phyloP scores from a whole-genome alignment of 2,888 invertebrate genomes.

The Acanthosepion pharaonis region DNA sequence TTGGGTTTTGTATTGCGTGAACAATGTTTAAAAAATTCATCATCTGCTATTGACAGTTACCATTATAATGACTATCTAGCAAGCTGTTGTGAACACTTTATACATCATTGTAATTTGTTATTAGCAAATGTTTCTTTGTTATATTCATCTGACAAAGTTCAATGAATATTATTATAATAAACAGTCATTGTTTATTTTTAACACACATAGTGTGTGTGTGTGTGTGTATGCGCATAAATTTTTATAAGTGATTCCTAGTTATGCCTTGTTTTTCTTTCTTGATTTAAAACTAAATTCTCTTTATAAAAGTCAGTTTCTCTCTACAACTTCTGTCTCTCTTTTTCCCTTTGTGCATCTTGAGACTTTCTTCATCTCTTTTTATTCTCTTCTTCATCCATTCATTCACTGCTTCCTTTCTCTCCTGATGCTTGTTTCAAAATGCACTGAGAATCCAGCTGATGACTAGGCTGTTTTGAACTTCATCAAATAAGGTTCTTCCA shows the following conservation, averaged over 20 bases:
- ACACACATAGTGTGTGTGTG: no score
- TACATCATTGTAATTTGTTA: neutral
- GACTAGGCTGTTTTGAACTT: constrained; percentile 33
- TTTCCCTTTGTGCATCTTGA: neutral
- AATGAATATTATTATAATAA: no score
- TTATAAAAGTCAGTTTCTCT: neutral
- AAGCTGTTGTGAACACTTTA: neutral
- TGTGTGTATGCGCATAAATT: neutral
- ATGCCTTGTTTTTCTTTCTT: neutral
- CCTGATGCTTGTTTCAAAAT: neutral
- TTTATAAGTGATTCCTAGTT: neutral
- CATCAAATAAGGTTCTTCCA: constrained; percentile 24
- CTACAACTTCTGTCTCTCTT: neutral
- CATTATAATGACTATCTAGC: neutral
- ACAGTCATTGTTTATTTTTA: no score
- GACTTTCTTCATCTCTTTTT: neutral
- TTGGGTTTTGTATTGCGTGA: no score
- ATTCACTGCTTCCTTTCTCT: neutral
- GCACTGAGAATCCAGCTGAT: constrained; percentile 33
- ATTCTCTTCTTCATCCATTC: neutral
- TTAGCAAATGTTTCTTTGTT: neutral
- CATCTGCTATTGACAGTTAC: neutral
- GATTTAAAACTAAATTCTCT: neutral
- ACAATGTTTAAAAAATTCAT: no score
- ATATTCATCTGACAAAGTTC: neutral